Base-by-base conservation (phyloP, 2,888 invertebrate species). In the Tortrix viridana region DNA sequence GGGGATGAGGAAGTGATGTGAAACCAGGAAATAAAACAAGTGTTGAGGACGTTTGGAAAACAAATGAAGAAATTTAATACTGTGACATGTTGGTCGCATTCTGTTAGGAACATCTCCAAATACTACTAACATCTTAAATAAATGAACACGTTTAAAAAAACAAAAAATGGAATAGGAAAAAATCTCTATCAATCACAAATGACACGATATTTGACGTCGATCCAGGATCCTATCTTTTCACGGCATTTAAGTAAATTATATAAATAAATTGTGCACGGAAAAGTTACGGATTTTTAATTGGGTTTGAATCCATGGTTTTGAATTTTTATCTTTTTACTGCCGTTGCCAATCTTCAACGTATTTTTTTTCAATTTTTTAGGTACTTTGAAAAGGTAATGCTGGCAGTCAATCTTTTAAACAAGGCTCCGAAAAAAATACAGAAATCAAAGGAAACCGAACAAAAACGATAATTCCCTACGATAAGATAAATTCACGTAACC, bases 1-100 rank as follows among this genome's bases (percentile, higher is more conserved):
- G 71, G 71, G 70, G 75, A 73, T 70, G 70, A 60, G 55, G 66
- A 69, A 69, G 65, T 71, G 75, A 74, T 81, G 80, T 74, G 77
- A 79, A 80, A 70, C 47, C 63, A 46, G 60, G 61, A 74, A 77
- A 75, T 74, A 77, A 71, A 60, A 65, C 48, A 50, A 32, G 44
- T 61, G 50, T 56, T 26, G 12, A 38, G 19, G 37, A 12, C 19
- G 16, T 38, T 20, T 38, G n/a, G 20, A 38, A 38, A 38, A 52
- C 52, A 52, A 14, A 38, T 37, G 20, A 52, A 52, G 20, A 9
- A 18, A 26, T 4, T 20, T 14, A 46, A 19, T 12, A 20, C 5
- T 14, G 20, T 9, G 12, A 9, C 18, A 12, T 32, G 18, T 18
- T 12, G n/a, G 12, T 41, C 16, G 14, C 41, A 16, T 41, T 41